Conservation (phyloP, 1,140 invertebrate genomes). For the Zelostemma sp. region DNA sequence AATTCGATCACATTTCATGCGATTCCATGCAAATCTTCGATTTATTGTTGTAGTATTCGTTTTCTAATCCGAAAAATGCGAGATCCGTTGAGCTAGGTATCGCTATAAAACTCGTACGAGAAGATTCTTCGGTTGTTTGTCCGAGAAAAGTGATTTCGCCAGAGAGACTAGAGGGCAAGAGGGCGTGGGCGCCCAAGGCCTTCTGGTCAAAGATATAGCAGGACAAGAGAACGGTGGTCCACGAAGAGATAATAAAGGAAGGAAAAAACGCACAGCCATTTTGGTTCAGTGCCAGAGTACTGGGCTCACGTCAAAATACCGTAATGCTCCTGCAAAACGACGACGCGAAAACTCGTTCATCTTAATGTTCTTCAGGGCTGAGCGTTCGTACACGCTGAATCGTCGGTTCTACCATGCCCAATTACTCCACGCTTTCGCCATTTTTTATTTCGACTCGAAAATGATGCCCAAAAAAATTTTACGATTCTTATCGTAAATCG, state of each 20-base stretch:
- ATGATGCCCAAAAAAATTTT: too few species aligned
- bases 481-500: too few species aligned
- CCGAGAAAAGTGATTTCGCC: conserved; percentile 39
- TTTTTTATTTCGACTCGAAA: too few species aligned
- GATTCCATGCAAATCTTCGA: too few species aligned
- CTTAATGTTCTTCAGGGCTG: not conserved
- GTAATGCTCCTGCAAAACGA: conserved; percentile 24
- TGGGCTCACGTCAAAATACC: conserved; percentile 35
- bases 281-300: conserved; percentile 19
- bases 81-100: too few species aligned
- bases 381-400: not conserved
- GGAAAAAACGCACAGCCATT: conserved; percentile 33
- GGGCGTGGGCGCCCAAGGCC: conserved; percentile 64
- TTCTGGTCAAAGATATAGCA: conserved; percentile 57
- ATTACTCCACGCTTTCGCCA: too few species aligned
- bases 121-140: conserved; percentile 25
- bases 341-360: conserved; percentile 9
- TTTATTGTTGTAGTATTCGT: too few species aligned
- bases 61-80: too few species aligned
- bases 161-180: conserved; percentile 43
- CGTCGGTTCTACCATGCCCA: too few species aligned
- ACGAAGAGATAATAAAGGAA: conserved; percentile 35
- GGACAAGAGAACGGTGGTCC: conserved; percentile 50
- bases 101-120: conserved; percentile 22
- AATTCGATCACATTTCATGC: too few species aligned